These are phyloP conservation scores for Ylistrum balloti DNA, from an alignment of 1,140 invertebrate species.

Conservation along the genomic window DNA sequence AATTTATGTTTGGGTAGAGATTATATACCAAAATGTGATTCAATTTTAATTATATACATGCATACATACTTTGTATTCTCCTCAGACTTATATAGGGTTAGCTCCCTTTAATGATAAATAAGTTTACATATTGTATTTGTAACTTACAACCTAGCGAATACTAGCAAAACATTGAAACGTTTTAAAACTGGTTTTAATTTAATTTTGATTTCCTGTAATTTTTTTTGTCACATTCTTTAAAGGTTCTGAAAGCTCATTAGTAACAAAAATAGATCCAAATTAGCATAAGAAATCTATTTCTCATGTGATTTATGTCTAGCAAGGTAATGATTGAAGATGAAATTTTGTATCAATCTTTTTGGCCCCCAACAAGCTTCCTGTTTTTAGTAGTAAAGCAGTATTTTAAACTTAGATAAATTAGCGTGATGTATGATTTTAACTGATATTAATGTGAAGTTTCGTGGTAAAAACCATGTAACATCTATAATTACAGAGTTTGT, in stretches of 20 bases:
- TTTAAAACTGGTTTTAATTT: neutral
- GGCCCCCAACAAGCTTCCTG: neutral
- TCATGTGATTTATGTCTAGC: neutral
- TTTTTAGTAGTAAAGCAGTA: neutral
- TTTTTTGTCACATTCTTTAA: neutral
- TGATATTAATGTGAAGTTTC: neutral
- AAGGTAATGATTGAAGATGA: neutral
- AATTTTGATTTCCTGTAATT: no score
- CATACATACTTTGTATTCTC: neutral
- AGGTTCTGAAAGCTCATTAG: neutral
- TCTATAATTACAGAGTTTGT: neutral
- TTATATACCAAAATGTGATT: no score
- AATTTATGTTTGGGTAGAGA: no score
- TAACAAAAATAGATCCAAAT: neutral
- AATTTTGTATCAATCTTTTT: neutral
- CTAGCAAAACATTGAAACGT: no score
- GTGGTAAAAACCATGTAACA: neutral
- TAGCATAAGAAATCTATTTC: neutral
- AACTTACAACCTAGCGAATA: no score
- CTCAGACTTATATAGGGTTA: neutral
- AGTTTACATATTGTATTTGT: no score
- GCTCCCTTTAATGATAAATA: slow-evolving; percentile 12
- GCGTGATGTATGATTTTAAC: slow-evolving; percentile 12
- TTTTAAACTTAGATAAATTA: neutral
- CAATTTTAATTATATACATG: no score